Conservation (phyloP, 2,888 invertebrate species). For the Cyaniris semiargus region DNA sequence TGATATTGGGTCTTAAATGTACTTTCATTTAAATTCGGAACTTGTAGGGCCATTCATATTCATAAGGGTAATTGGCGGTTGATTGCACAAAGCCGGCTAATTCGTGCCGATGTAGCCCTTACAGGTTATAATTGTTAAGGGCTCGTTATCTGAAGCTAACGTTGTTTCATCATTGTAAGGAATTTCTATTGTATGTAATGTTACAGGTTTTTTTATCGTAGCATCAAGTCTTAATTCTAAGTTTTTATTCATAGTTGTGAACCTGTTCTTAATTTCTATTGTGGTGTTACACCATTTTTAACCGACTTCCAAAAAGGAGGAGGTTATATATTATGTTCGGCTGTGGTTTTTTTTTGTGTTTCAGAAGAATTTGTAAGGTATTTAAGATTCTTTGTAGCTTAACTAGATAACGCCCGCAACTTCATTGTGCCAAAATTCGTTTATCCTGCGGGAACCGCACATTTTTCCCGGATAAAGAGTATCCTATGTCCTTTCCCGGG, state of each 20-base stretch:
- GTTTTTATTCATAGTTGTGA: not conserved
- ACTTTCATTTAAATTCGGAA: not conserved
- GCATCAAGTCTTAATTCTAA: not conserved
- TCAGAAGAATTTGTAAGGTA: not conserved
- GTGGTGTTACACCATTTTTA: not conserved
- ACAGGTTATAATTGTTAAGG: constrained; percentile 11
- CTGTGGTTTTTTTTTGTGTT: too few relatives aligned
- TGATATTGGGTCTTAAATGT: not conserved
- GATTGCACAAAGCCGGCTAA: constrained; percentile 81
- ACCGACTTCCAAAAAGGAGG: too few relatives aligned
- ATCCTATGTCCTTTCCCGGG: too few relatives aligned
- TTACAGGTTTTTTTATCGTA: not conserved
- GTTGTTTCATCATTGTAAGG: constrained; percentile 15
- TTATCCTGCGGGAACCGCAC: too few relatives aligned
- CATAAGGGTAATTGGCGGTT: constrained; percentile 78
- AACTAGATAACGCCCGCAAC: too few relatives aligned
- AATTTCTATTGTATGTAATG: not conserved
- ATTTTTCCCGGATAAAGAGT: too few relatives aligned
- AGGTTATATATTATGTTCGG: too few relatives aligned
- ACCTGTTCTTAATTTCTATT: not conserved
- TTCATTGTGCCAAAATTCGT: too few relatives aligned
- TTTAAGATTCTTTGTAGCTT: too few relatives aligned
- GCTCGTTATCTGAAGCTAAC: not conserved
- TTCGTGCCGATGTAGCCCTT: constrained; percentile 53
- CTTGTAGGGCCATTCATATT: constrained; percentile 64